Evolutionary conservation across 2,113 vertebrate genomes (phyloP), one percentile per base, ranked within the genome.

Genomic region (Lontra canadensis): DNA sequence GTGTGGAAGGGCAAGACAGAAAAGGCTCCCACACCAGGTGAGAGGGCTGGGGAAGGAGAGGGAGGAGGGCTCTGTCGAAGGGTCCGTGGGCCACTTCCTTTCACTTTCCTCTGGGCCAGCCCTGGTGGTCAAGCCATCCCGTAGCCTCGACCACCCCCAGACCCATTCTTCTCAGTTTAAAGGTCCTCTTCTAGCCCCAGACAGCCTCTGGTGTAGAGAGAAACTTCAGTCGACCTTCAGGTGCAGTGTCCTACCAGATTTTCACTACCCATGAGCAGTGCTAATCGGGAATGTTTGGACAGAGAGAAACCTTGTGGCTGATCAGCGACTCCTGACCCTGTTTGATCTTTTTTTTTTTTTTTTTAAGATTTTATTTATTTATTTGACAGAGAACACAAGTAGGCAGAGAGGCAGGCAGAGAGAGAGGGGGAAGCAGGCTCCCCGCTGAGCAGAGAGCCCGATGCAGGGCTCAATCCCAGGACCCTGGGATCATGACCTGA

Each of bases 1-100:
- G 99, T 99, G 96, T 99, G 99, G 99, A 99, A 99, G 95, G 99
- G 99, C 95, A 99, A 99, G 97, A 99, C 99, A 0, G 99, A 99
- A 90, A 99, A 99, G 97, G 98, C 98, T 10, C 98, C 98, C 3
- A 98, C 91, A 0, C 94, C 98, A 97, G 98, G 99, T 98, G 97
- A 98, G 95, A 95, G 97, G 3, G 21, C 71, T 7, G 52, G 63
- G 94, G 36, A 6, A 31, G 55, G 6, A 1, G 13, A 39, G 4
- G 5, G 17, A 7, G n/a, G 34, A 52, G 7, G 26, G 31, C 91
- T 80, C 59, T 0, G 52, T 13, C 2, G 1, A 36, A 20, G 21
- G 34, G 25, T 42, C n/a, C 0, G 18, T 2, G 25, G 4, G 8
- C 36, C 0, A 12, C 55, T n/a, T 15, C 42, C 82, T 65, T 47